These are phyloP conservation scores for Syndactyla subalaris DNA, from an alignment of 2,797 vertebrate genomes.

Conservation along the genomic window DNA sequence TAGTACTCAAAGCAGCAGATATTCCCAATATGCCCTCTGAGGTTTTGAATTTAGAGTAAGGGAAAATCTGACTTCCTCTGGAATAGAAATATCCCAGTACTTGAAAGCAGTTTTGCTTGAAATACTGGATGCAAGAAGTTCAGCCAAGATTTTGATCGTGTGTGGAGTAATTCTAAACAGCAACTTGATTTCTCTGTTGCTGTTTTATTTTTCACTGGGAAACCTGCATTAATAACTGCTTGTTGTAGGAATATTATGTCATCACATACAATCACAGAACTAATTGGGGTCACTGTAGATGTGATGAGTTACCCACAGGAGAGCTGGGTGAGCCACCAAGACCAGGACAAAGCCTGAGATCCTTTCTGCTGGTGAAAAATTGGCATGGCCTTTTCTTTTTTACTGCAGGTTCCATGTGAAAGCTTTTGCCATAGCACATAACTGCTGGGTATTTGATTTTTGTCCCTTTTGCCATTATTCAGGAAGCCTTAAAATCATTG, in stretches of 20 bases:
- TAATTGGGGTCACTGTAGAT: background rate
- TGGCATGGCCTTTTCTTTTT: rapidly evolving
- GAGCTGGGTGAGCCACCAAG: too few species aligned
- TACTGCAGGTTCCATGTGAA: rapidly evolving
- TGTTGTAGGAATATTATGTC: background rate
- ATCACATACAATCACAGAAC: background rate
- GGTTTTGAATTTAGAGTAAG: background rate
- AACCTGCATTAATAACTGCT: background rate
- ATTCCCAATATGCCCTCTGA: background rate
- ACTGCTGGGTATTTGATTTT: background rate
- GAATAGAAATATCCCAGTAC: background rate
- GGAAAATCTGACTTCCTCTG: background rate
- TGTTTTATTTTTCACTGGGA: background rate
- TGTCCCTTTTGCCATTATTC: background rate
- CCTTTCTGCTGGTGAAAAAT: background rate
- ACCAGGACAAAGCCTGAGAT: background rate
- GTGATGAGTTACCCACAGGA: background rate
- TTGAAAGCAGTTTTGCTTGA: background rate
- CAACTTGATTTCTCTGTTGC: background rate
- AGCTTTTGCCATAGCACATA: too few species aligned
- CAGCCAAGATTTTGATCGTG: rapidly evolving
- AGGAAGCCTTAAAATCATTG: background rate
- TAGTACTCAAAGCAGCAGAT: background rate
- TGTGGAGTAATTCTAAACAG: background rate
- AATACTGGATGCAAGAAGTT: background rate